A percentile compares a stretch with the other conserved stretches of the same genome.
Evolutionary conservation across 2,113 vertebrate genomes (phyloP).

Genomic region (Bolborhynchus lineola): DNA sequence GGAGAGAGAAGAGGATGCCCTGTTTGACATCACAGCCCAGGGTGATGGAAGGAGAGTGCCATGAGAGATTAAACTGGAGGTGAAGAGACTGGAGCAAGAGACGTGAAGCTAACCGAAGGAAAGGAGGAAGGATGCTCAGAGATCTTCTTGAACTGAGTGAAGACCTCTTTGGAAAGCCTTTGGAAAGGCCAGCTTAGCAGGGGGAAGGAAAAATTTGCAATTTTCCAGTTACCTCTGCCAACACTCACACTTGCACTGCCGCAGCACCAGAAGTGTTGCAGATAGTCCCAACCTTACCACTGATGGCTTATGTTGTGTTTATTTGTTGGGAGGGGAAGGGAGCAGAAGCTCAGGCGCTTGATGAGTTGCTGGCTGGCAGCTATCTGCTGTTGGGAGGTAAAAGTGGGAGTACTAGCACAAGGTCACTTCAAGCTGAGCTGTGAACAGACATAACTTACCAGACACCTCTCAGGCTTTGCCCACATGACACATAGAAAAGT

Average conservation of each 20-base stretch:
- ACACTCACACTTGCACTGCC: not conserved
- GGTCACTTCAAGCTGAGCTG: not conserved
- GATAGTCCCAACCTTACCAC: not conserved
- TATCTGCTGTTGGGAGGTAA: not conserved
- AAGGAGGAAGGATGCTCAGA: not conserved
- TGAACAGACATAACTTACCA: not conserved
- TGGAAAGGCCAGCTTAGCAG: not conserved
- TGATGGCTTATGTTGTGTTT: not conserved
- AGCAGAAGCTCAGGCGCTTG: not conserved
- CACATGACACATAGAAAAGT: not conserved
- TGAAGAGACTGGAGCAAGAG: not conserved
- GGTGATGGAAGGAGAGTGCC: rapidly evolving
- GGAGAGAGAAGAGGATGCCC: not conserved
- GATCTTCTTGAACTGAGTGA: not conserved
- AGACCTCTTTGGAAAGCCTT: not conserved
- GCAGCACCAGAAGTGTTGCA: not conserved
- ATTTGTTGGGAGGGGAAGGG: not conserved
- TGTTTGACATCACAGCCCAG: rapidly evolving
- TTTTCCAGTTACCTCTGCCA: not conserved
- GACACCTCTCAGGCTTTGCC: not conserved
- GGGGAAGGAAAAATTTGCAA: not conserved
- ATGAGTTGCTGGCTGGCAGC: not conserved
- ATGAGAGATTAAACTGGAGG: not conserved
- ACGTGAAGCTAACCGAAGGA: not conserved
- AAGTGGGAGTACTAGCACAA: not conserved